These are phyloP conservation scores for Octonoba sinensis DNA, from an alignment of 2,888 invertebrate genomes.

Conservation along the genomic window DNA sequence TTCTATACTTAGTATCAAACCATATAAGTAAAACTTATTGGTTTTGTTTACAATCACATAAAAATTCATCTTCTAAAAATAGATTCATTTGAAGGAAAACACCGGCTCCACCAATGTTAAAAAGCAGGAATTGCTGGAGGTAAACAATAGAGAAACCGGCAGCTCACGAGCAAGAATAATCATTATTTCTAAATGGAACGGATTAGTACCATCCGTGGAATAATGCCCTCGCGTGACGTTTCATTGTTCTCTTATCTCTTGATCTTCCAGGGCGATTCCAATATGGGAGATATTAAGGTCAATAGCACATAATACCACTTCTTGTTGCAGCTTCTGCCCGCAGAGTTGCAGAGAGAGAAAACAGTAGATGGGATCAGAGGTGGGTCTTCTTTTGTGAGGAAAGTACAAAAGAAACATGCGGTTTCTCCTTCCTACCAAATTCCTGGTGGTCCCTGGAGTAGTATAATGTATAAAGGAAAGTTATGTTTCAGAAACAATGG, in stretches of 20 bases:
- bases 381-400: not conserved
- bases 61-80: too few species aligned
- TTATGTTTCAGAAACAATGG: too few species aligned
- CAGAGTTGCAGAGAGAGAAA: not conserved
- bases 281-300: slow-evolving; percentile 49
- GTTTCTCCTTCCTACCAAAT: not conserved
- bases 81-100: too few species aligned
- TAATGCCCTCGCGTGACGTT: slow-evolving; percentile 46
- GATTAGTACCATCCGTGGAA: slow-evolving; percentile 25
- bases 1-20: too few species aligned
- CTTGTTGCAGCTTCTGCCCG: not conserved
- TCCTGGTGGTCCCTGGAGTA: not conserved
- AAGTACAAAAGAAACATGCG: not conserved
- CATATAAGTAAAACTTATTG: too few species aligned
- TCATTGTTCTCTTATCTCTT: slow-evolving; percentile 45
- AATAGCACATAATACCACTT: slow-evolving; percentile 48
- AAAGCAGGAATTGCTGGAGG: too few species aligned
- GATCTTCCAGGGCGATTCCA: slow-evolving; percentile 21
- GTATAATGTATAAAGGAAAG: too few species aligned
- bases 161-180: too few species aligned
- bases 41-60: too few species aligned
- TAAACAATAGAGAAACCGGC: too few species aligned
- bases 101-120: too few species aligned
- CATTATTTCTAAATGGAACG: slow-evolving; percentile 36
- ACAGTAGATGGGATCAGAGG: not conserved